phyloP scores from a whole-genome alignment of 2,797 vertebrate species.

The Onychomys torridus region DNA sequence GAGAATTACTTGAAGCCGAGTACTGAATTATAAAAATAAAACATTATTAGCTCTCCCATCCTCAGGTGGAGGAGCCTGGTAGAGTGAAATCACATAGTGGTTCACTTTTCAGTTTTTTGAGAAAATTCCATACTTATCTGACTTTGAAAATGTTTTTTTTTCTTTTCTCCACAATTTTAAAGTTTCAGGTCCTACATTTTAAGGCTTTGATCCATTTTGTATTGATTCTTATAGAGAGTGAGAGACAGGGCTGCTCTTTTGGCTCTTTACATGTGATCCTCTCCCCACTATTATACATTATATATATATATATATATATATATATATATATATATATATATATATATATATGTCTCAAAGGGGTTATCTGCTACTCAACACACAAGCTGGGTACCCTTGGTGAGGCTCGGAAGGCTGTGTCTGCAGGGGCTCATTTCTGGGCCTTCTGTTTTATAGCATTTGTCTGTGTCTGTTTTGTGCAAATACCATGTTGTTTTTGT shows the following conservation, averaged over 20 bases:
- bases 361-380: background rate
- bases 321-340: no score
- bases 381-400: background rate
- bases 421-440: background rate
- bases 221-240: background rate
- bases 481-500: background rate
- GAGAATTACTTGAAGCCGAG: background rate
- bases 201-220: background rate
- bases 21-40: constrained; percentile 14
- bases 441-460: background rate
- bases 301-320: no score
- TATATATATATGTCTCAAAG: no score
- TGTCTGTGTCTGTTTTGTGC: background rate
- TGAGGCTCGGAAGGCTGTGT: background rate
- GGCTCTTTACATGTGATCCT: background rate
- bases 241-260: background rate
- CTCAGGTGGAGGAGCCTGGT: background rate
- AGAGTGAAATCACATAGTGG: background rate
- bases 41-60: background rate
- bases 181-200: background rate
- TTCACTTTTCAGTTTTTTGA: background rate
- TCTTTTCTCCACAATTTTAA: background rate
- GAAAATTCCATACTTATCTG: background rate
- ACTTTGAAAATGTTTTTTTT: background rate
- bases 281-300: background rate